These are phyloP conservation scores for Epinotia ramella DNA, from an alignment of 2,888 invertebrate species.

Conservation along the genomic window DNA sequence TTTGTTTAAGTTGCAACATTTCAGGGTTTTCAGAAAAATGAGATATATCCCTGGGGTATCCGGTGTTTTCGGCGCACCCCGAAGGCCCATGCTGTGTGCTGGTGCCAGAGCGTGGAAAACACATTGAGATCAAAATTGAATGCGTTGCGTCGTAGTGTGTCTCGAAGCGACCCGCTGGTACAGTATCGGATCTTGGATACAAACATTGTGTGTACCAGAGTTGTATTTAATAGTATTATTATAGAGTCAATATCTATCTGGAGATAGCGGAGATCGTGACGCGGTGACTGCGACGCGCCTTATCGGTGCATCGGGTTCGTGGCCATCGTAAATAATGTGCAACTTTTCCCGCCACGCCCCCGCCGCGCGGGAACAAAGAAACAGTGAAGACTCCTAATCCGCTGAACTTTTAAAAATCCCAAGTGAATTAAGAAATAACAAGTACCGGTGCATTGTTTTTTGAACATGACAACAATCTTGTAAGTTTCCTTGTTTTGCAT, in stretches of 20 bases:
- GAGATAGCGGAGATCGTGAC: slow-evolving; percentile 83
- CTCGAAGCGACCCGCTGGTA: slow-evolving; percentile 48
- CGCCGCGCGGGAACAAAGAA: slow-evolving; percentile 65
- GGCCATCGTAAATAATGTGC: slow-evolving; percentile 84
- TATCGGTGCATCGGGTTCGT: slow-evolving; percentile 84
- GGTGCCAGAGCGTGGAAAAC: background rate
- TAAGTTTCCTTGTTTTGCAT: no score
- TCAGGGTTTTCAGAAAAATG: no score
- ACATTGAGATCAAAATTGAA: background rate
- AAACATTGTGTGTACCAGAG: slow-evolving; percentile 52
- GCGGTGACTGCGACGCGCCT: slow-evolving; percentile 83
- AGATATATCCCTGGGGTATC: no score
- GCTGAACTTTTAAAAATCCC: background rate
- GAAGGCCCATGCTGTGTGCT: no score
- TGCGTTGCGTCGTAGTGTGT: background rate
- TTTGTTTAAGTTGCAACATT: no score
- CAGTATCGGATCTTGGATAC: slow-evolving; percentile 62
- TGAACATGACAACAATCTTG: no score
- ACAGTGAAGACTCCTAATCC: slow-evolving; percentile 58
- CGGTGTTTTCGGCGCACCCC: no score
- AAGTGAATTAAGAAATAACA: slow-evolving; percentile 1
- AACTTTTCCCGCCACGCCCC: slow-evolving; percentile 84
- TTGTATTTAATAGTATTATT: slow-evolving; percentile 64
- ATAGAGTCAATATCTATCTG: slow-evolving; percentile 79
- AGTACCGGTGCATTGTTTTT: background rate